These are phyloP conservation scores for Melipona bicolor DNA, from an alignment of 2,888 invertebrate species.

Conservation along the genomic window DNA sequence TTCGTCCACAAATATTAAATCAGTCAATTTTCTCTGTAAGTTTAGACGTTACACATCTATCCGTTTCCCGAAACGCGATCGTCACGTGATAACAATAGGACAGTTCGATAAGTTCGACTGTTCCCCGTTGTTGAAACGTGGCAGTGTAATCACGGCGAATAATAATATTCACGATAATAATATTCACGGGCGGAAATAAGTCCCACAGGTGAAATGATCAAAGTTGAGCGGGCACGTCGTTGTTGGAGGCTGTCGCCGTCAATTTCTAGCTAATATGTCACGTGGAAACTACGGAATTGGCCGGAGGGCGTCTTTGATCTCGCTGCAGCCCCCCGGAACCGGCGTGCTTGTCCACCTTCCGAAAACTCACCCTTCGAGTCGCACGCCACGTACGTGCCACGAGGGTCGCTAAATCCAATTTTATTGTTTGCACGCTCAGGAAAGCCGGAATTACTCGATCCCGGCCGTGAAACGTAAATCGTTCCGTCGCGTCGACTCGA, in stretches of 20 bases:
- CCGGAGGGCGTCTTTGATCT: slow-evolving; percentile 75
- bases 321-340: slow-evolving; percentile 39
- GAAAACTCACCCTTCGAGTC: slow-evolving; percentile 73
- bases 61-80: neutral
- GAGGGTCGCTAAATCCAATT: slow-evolving; percentile 77
- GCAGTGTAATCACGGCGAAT: slow-evolving; percentile 40
- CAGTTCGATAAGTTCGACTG: neutral
- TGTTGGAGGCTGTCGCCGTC: slow-evolving; percentile 77
- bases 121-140: neutral
- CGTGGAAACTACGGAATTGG: slow-evolving; percentile 70
- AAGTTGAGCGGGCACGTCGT: slow-evolving; percentile 72
- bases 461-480: slow-evolving; percentile 48
- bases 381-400: slow-evolving; percentile 68
- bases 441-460: slow-evolving; percentile 67
- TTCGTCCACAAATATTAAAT: neutral
- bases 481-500: slow-evolving; percentile 36
- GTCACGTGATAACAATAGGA: neutral
- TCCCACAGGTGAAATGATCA: slow-evolving; percentile 74
- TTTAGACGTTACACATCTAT: neutral
- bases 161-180: slow-evolving; percentile 50
- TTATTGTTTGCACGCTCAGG: slow-evolving; percentile 73
- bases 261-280: slow-evolving; percentile 81
- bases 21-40: neutral
- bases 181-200: slow-evolving; percentile 58
- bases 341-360: slow-evolving; percentile 67